These are phyloP conservation scores for Hydriomena furcata DNA, from an alignment of 2,888 invertebrate species.

Conservation along the genomic window DNA sequence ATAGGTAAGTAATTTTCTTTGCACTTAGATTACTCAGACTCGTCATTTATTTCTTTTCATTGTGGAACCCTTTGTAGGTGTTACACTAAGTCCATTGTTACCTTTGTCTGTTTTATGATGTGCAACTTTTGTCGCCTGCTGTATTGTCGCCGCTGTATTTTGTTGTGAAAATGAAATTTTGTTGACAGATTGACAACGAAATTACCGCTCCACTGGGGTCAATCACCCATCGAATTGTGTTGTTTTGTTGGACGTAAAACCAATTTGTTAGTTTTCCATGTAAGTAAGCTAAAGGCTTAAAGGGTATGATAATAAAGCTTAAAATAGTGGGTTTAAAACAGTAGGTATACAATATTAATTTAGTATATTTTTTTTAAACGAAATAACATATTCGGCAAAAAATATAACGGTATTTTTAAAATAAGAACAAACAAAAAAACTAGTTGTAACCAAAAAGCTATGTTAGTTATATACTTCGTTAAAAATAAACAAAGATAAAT, in stretches of 20 bases:
- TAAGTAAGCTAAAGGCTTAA: too few relatives aligned
- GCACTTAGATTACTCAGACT: slow-evolving; percentile 31
- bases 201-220: slow-evolving; percentile 12
- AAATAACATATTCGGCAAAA: too few relatives aligned
- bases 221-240: slow-evolving; percentile 4
- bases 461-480: too few relatives aligned
- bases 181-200: slow-evolving; percentile 21
- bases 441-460: too few relatives aligned
- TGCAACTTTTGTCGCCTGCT: slow-evolving; percentile 52
- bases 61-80: slow-evolving; percentile 59
- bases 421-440: too few relatives aligned
- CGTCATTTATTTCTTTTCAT: slow-evolving; percentile 43
- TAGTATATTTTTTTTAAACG: too few relatives aligned
- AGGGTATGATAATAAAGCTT: too few relatives aligned
- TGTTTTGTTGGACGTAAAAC: slow-evolving; percentile 3
- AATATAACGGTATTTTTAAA: too few relatives aligned
- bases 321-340: too few relatives aligned
- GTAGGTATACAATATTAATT: too few relatives aligned
- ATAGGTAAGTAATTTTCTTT: slow-evolving; percentile 31
- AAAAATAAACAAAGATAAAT: too few relatives aligned
- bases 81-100: slow-evolving; percentile 51
- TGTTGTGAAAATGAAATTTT: slow-evolving; percentile 26
- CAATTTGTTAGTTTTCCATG: too few relatives aligned
- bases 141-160: slow-evolving; percentile 35
- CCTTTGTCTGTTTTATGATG: slow-evolving; percentile 62